A percentile compares a stretch with the other conserved stretches of the same genome.
phyloP scores from a whole-genome alignment of 2,888 invertebrate species.

The Dasypolia templi region DNA sequence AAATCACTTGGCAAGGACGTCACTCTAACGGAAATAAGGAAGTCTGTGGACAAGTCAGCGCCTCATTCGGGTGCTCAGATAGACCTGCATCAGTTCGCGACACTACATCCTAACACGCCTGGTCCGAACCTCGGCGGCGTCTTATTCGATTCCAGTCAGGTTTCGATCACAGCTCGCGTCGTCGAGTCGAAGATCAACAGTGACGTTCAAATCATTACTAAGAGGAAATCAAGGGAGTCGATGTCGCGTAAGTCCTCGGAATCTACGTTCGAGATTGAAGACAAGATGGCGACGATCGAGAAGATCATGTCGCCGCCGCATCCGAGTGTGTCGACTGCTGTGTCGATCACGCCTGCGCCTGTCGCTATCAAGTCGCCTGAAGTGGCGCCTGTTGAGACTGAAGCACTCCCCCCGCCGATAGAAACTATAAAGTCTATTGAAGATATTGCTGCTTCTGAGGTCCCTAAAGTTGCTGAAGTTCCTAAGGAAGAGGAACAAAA shows the following conservation, averaged over 20 bases:
- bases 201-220: slow-evolving; percentile 78
- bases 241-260: slow-evolving; percentile 82
- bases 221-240: slow-evolving; percentile 81
- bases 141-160: slow-evolving; percentile 83
- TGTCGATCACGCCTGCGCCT: slow-evolving; percentile 78
- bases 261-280: slow-evolving; percentile 77
- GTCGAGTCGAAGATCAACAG: slow-evolving; percentile 75
- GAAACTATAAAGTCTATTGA: slow-evolving; percentile 78
- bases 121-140: slow-evolving; percentile 76
- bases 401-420: slow-evolving; percentile 80
- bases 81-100: slow-evolving; percentile 85
- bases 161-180: slow-evolving; percentile 84
- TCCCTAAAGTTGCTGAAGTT: slow-evolving; percentile 65
- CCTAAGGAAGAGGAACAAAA: slow-evolving; percentile 57
- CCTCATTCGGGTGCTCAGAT: slow-evolving; percentile 74
- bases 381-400: slow-evolving; percentile 76
- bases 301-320: slow-evolving; percentile 82
- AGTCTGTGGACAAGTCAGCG: slow-evolving; percentile 84
- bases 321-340: slow-evolving; percentile 73
- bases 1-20: slow-evolving; percentile 88
- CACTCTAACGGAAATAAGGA: slow-evolving; percentile 87
- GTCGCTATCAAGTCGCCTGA: slow-evolving; percentile 72
- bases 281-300: slow-evolving; percentile 80
- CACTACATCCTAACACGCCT: slow-evolving; percentile 79
- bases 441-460: slow-evolving; percentile 75